phyloP scores from a whole-genome alignment of 2,113 vertebrate species.

The Bubo blakistoni region DNA sequence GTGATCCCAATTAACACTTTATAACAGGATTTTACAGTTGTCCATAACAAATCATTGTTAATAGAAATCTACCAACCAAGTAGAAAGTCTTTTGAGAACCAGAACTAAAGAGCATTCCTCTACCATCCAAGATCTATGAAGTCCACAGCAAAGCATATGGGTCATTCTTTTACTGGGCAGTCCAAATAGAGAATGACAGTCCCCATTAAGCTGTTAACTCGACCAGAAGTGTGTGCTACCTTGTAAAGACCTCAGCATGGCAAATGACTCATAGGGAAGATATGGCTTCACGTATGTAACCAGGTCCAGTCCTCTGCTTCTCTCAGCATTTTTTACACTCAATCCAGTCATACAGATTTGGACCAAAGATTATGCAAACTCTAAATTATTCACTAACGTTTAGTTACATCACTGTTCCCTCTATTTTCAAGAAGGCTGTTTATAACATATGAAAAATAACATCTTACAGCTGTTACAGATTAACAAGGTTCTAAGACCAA shows the following conservation, averaged over 20 bases:
- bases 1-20: background rate
- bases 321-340: background rate
- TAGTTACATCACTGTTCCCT: background rate
- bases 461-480: background rate
- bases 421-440: background rate
- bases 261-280: background rate
- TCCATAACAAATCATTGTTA: background rate
- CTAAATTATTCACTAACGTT: background rate
- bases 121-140: background rate
- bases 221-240: background rate
- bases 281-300: background rate
- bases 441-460: background rate
- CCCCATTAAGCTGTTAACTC: background rate
- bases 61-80: background rate
- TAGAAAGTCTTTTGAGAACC: background rate
- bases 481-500: background rate
- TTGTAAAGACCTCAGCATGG: background rate
- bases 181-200: background rate
- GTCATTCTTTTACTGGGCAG: background rate
- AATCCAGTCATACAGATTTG: background rate
- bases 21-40: background rate
- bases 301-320: background rate
- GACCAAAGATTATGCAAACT: background rate
- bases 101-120: background rate
- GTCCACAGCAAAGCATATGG: background rate